These are phyloP conservation scores for Trachops cirrhosus DNA, from an alignment of 2,797 vertebrate genomes.

Conservation along the genomic window DNA sequence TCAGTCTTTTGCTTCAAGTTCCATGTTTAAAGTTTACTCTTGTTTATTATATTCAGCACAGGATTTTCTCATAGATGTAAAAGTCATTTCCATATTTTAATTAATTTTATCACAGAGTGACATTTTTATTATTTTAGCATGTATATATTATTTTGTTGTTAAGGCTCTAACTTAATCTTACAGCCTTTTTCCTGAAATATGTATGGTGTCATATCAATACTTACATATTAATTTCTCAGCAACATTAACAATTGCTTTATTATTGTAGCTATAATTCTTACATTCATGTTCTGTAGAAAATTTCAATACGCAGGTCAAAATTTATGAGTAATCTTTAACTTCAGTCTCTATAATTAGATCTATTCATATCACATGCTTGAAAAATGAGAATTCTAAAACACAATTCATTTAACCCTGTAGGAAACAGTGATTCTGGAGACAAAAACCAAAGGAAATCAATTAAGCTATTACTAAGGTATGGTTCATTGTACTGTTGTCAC, in stretches of 20 bases:
- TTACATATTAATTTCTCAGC: constrained; percentile 29
- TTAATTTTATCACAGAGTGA: constrained; percentile 17
- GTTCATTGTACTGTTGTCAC: not conserved
- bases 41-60: not conserved
- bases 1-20: not conserved
- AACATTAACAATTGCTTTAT: constrained; percentile 19
- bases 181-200: not conserved
- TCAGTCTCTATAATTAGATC: not conserved
- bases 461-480: not conserved
- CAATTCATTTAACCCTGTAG: not conserved
- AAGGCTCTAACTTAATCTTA: constrained; percentile 16
- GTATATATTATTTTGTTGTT: not conserved
- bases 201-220: not conserved
- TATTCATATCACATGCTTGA: not conserved
- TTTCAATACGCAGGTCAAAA: not conserved
- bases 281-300: not conserved
- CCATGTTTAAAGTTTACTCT: not conserved
- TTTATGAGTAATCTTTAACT: not conserved
- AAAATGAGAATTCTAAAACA: not conserved
- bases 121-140: not conserved
- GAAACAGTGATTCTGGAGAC: not conserved
- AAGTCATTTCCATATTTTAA: not conserved
- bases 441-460: not conserved
- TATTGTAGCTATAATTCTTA: constrained; percentile 48
- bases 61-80: not conserved